phyloP scores from a whole-genome alignment of 2,888 invertebrate genomes.

The Conus canariensis region DNA sequence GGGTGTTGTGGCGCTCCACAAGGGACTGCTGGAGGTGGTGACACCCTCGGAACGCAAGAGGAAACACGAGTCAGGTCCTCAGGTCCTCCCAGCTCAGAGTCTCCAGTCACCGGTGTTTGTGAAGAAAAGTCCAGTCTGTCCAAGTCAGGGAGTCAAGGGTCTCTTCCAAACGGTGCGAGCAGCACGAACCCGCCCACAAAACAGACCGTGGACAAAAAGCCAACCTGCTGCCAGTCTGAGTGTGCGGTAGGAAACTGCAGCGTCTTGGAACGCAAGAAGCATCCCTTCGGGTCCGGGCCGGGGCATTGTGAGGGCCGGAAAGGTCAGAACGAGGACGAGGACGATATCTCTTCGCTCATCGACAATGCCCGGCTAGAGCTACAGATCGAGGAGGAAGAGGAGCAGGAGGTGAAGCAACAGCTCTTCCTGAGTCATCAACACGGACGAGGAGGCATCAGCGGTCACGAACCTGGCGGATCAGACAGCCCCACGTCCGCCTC shows the following conservation, averaged over 20 bases:
- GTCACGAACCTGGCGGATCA: too few relatives aligned
- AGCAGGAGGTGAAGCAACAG: conserved; percentile 41
- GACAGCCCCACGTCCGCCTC: neutral
- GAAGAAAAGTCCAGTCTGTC: neutral
- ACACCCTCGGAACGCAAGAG: neutral
- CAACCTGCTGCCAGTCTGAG: neutral
- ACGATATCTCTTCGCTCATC: conserved; percentile 39
- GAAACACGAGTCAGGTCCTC: neutral
- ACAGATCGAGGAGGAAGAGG: conserved; percentile 43
- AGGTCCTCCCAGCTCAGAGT: neutral
- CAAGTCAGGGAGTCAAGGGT: neutral
- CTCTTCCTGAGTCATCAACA: conserved; percentile 31
- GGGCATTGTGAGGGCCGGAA: neutral
- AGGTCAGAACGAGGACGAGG: conserved; percentile 32
- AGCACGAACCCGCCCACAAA: neutral
- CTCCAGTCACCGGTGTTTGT: neutral
- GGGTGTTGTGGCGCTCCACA: neutral
- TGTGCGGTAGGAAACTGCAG: neutral
- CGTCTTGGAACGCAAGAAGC: neutral
- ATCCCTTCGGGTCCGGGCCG: neutral
- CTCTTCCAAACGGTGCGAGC: neutral
- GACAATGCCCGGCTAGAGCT: conserved; percentile 40
- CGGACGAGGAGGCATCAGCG: neutral
- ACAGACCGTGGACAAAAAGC: neutral
- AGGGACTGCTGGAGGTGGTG: neutral